phyloP scores from a whole-genome alignment of 2,888 invertebrate species.

The Epistrophe grossulariae region DNA sequence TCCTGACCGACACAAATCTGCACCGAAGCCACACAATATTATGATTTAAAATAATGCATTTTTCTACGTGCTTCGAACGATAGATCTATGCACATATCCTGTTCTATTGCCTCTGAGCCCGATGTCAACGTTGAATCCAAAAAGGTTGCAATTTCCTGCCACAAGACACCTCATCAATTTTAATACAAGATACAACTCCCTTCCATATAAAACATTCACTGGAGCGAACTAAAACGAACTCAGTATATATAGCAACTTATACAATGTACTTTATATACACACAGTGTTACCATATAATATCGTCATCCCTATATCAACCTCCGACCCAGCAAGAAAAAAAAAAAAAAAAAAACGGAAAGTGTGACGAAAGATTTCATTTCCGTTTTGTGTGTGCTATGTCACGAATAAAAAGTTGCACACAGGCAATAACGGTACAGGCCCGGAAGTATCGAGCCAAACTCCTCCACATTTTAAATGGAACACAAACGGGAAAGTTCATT shows the following conservation, averaged over 20 bases:
- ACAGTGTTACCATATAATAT: neutral
- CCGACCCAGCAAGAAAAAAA: neutral
- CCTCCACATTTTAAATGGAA: slow-evolving; percentile 45
- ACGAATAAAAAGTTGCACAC: slow-evolving; percentile 42
- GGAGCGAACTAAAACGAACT: slow-evolving; percentile 20
- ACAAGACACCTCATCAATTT: slow-evolving; percentile 72
- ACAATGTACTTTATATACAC: neutral
- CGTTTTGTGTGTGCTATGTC: slow-evolving; percentile 59
- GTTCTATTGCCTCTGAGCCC: neutral
- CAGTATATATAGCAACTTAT: neutral
- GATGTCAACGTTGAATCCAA: slow-evolving; percentile 48
- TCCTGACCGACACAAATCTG: slow-evolving; percentile 5
- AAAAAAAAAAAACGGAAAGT: slow-evolving; percentile 11
- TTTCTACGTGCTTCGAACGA: slow-evolving; percentile 13
- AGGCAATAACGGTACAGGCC: slow-evolving; percentile 49
- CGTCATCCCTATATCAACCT: neutral
- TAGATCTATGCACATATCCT: slow-evolving; percentile 31
- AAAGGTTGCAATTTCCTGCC: slow-evolving; percentile 64
- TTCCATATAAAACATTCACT: slow-evolving; percentile 23
- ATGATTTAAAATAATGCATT: slow-evolving; percentile 37
- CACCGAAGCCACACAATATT: slow-evolving; percentile 11
- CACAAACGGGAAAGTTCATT: slow-evolving; percentile 34
- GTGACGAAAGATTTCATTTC: slow-evolving; percentile 59
- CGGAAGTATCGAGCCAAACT: slow-evolving; percentile 58
- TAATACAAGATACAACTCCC: slow-evolving; percentile 22